Evolutionary conservation across 2,888 invertebrate species (phyloP).

Genomic region (Pyrochroa serraticornis): DNA sequence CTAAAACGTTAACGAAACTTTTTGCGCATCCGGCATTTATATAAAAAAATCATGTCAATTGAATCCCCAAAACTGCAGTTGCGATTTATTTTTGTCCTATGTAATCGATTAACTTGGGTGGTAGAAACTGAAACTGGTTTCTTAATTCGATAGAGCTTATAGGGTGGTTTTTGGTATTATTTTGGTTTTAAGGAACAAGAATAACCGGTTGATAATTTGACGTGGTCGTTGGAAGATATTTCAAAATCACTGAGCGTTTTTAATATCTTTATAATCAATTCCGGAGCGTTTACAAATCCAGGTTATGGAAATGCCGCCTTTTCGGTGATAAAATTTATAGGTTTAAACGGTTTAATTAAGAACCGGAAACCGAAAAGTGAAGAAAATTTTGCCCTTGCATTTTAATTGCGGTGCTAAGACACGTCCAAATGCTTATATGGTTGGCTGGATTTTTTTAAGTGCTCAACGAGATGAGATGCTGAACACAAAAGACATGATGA

Average conservation of each 20-base stretch:
- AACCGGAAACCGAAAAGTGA: conserved; percentile 4
- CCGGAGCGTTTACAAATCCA: conserved; percentile 11
- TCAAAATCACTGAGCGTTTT: conserved; percentile 8
- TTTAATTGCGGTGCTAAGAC: conserved; percentile 16
- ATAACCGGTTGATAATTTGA: conserved; percentile 9
- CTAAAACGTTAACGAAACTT: no score
- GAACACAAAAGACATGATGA: conserved; percentile 38
- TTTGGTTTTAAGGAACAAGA: conserved; percentile 17
- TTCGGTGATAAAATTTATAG: conserved; percentile 13
- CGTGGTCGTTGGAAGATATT: conserved; percentile 11
- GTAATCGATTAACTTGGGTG: conserved; percentile 3
- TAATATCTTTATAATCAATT: conserved; percentile 23
- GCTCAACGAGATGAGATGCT: conserved; percentile 45
- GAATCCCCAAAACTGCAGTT: no score
- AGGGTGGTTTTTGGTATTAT: conserved; percentile 17
- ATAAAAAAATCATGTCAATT: no score
- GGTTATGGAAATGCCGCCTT: background rate
- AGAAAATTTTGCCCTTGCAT: background rate
- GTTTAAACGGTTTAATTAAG: no score
- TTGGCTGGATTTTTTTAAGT: conserved; percentile 31
- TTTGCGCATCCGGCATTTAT: no score
- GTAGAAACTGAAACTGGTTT: conserved; percentile 13
- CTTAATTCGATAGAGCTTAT: background rate
- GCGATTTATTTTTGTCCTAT: no score
- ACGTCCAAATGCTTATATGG: conserved; percentile 14